These are phyloP conservation scores for Himalopsyche anomala DNA, from an alignment of 2,888 invertebrate genomes.

Conservation along the genomic window DNA sequence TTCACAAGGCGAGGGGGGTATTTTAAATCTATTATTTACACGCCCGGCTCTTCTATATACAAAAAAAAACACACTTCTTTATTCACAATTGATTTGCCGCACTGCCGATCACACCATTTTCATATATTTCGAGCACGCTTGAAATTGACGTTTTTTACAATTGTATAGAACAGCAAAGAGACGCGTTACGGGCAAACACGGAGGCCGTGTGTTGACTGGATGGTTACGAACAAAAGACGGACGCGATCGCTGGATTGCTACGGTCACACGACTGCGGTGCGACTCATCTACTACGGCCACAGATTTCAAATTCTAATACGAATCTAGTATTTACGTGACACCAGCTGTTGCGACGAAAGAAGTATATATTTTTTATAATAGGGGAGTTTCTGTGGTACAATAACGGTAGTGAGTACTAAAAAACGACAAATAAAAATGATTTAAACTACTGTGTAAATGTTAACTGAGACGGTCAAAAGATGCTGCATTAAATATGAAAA, in stretches of 20 bases:
- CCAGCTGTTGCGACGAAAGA: too few relatives aligned
- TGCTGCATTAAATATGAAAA: too few relatives aligned
- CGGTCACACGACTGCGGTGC: constrained; percentile 68
- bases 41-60: constrained; percentile 21
- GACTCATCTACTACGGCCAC: not conserved
- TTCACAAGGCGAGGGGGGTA: not conserved
- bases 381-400: too few relatives aligned
- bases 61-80: constrained; percentile 8
- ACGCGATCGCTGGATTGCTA: constrained; percentile 72
- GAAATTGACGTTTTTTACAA: constrained; percentile 44
- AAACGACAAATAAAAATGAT: too few relatives aligned
- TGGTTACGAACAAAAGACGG: constrained; percentile 75
- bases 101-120: constrained; percentile 58
- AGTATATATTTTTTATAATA: too few relatives aligned
- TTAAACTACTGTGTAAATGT: too few relatives aligned
- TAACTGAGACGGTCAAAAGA: too few relatives aligned
- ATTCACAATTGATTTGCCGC: constrained; percentile 50
- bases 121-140: constrained; percentile 64
- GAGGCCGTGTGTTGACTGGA: constrained; percentile 75
- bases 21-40: constrained; percentile 1
- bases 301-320: not conserved
- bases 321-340: not conserved
- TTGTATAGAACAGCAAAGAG: constrained; percentile 36
- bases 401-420: too few relatives aligned
- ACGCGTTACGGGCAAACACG: constrained; percentile 70